These are phyloP conservation scores for Actinernus sp. DNA, from an alignment of 92 coral and sea anemone genomes.

Conservation along the genomic window DNA sequence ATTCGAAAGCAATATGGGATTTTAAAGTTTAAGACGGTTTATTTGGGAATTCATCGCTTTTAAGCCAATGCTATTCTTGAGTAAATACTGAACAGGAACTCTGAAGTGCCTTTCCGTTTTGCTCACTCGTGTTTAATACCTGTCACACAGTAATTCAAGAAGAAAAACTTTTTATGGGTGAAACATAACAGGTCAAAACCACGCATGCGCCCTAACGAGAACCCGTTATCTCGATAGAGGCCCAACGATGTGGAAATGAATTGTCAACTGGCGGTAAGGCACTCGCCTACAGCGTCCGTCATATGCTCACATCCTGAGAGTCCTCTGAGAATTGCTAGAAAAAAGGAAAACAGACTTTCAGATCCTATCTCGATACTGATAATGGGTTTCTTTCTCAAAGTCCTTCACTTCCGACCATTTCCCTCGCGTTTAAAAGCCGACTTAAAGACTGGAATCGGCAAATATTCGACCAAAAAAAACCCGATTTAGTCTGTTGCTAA, in stretches of 20 bases:
- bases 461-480: constrained; percentile 11
- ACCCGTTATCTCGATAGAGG: constrained; percentile 25
- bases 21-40: no score
- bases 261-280: constrained; percentile 25
- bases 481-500: neutral
- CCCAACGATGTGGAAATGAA: constrained; percentile 32
- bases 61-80: neutral
- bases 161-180: neutral
- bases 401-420: constrained; percentile 2
- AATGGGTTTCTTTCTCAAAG: constrained; percentile 14
- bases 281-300: constrained; percentile 29
- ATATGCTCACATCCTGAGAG: constrained; percentile 30
- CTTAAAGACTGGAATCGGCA: constrained; percentile 23
- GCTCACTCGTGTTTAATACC: neutral
- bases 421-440: constrained; percentile 25
- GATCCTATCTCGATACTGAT: constrained; percentile 39
- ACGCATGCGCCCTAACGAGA: constrained; percentile 30
- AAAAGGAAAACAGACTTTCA: constrained; percentile 47
- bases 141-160: neutral
- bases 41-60: neutral
- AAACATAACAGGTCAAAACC: neutral
- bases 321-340: constrained; percentile 37
- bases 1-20: no score
- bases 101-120: neutral
- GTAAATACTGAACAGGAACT: neutral